Evolutionary conservation across 2,797 vertebrate species (phyloP), one percentile per base, ranked within the genome.

Genomic region (Choloepus didactylus): DNA sequence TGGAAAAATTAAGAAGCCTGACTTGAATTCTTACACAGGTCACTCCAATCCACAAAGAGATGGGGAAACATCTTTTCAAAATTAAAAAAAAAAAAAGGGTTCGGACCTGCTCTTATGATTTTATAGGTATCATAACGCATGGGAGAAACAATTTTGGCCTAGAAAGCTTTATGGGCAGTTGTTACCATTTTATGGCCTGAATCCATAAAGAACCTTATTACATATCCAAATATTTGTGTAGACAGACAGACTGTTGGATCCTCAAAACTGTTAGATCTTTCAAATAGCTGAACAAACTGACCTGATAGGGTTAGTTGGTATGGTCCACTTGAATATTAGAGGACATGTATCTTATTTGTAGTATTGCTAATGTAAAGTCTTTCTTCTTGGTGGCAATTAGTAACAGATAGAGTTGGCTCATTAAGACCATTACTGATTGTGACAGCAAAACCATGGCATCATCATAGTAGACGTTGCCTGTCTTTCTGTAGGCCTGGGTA

Each of bases 1-100:
- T 79, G 31, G 56, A 59, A 96, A 77, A 69, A 69, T 59, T n/a
- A 92, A 75, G 79, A 85, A 95, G 56, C 18, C 66, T 81, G 60
- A 72, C 25, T 92, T 79, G 77, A 35, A 92, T 46, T 92, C 44
- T 95, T 25, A 92, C 21, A 59, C n/a, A 94, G 12, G 38, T 69
- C 46, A 94, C 14, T 91, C 10, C 4, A 60, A 77, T 25, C 49
- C 5, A 73, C 4, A 92, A 60, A 91, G 11, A 75, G 11, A 66
- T 67, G 35, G 11, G 21, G 51, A 94, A 41, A 66, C 2, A 41
- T 60, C 59, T 54, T 80, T 41, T 2, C 66, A 4, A 27, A 66
- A 49, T 49, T 16, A 51, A 62, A 89, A 64, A 16, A n/a, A 16
- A n/a, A 35, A 38, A 41, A 70, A 21, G 3, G 12, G 79, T 88